Conservation (phyloP, 2,113 vertebrate genomes). For the Variabilichromis moorii region DNA sequence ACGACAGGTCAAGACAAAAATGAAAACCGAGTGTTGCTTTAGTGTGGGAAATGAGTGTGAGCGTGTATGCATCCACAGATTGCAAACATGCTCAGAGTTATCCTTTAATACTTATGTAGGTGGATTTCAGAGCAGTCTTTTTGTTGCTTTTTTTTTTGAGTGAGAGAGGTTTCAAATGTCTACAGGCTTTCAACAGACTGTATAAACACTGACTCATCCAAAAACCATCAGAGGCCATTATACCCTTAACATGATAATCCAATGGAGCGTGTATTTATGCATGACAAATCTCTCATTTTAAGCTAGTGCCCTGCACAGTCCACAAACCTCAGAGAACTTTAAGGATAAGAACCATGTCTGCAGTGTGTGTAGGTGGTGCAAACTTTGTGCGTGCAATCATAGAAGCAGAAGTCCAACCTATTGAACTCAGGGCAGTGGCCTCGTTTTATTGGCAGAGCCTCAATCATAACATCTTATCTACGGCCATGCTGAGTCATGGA, state of each 20-base stretch:
- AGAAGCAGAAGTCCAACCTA: slow-evolving; percentile 25
- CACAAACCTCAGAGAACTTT: neutral
- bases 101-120: slow-evolving; percentile 31
- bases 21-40: neutral
- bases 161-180: neutral
- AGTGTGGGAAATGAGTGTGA: neutral
- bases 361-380: neutral
- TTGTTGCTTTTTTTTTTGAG: neutral
- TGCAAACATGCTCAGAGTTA: neutral
- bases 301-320: neutral
- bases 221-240: slow-evolving; percentile 13
- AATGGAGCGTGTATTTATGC: neutral
- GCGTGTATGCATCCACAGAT: neutral
- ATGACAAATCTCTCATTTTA: neutral
- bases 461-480: slow-evolving; percentile 67
- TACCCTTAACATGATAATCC: neutral
- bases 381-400: neutral
- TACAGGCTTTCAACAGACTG: slow-evolving; percentile 2
- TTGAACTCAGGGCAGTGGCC: slow-evolving; percentile 40
- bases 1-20: slow-evolving; percentile 10
- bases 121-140: slow-evolving; percentile 29
- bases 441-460: slow-evolving; percentile 52
- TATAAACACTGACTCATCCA: slow-evolving; percentile 31
- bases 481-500: slow-evolving; percentile 58
- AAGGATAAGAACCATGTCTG: neutral